A percentile compares a stretch with the other conserved stretches of the same genome.
These are phyloP conservation scores for Endomychus coccineus DNA, from an alignment of 2,888 invertebrate species.

Conservation along the genomic window DNA sequence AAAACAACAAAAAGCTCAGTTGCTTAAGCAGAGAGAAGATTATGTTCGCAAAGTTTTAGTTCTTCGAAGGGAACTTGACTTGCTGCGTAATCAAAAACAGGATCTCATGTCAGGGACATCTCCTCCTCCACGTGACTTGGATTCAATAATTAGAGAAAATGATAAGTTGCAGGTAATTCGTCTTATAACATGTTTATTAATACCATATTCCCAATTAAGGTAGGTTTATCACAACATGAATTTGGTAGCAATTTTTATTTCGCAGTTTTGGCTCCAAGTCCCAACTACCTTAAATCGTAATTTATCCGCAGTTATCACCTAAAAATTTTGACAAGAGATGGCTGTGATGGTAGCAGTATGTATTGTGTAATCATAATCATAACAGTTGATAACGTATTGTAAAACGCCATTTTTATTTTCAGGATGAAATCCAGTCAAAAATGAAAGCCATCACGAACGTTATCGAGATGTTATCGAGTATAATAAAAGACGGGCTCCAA, in stretches of 20 bases:
- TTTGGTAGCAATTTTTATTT: constrained; percentile 37
- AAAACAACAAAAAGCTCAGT: constrained; percentile 72
- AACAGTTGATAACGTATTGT: too few species aligned
- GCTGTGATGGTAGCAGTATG: constrained; percentile 29
- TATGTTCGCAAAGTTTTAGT: constrained; percentile 69
- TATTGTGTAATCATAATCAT: constrained; percentile 26
- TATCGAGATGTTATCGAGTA: constrained; percentile 79
- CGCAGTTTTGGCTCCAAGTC: constrained; percentile 30
- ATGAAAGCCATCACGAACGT: constrained; percentile 79
- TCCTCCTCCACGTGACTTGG: constrained; percentile 61
- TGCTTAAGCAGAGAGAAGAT: constrained; percentile 73
- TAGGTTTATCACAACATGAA: constrained; percentile 16
- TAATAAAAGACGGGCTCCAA: constrained; percentile 66
- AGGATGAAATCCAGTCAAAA: constrained; percentile 73
- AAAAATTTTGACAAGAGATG: constrained; percentile 21
- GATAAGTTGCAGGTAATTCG: constrained; percentile 71
- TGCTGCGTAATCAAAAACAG: constrained; percentile 69
- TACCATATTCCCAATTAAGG: background rate
- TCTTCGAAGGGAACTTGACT: constrained; percentile 69
- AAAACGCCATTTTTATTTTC: constrained; percentile 31
- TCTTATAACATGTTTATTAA: background rate
- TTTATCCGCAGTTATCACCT: constrained; percentile 28
- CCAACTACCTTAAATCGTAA: constrained; percentile 12
- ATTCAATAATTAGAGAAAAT: constrained; percentile 74
- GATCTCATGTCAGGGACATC: constrained; percentile 68